Percentiles rank a stretch among this genome's conserved stretches.
Conservation (phyloP, 2,113 vertebrate genomes). For the Rhadina sibilatrix region DNA sequence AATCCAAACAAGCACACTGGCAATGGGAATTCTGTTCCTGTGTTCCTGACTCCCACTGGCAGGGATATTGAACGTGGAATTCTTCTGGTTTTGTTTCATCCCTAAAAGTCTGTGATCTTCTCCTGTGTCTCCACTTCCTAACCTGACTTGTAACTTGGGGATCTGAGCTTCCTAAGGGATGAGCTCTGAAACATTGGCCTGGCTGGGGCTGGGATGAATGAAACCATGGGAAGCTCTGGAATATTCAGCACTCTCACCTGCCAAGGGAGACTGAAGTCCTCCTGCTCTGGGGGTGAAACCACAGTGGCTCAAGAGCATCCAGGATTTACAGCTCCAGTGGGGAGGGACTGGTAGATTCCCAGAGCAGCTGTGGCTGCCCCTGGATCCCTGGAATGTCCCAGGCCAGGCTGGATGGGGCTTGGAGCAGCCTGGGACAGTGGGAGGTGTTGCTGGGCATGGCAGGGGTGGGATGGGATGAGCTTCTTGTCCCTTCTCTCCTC, state of each 20-base stretch:
- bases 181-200: not conserved
- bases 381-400: not conserved
- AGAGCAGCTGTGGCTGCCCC: not conserved
- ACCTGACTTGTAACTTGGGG: not conserved
- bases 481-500: not conserved
- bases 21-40: not conserved
- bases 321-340: not conserved
- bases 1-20: not conserved
- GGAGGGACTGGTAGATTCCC: not conserved
- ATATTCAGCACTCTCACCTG: not conserved
- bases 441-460: not conserved
- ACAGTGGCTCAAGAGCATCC: not conserved
- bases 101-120: not conserved
- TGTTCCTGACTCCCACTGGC: rapidly evolving
- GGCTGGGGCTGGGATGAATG: not conserved
- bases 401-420: not conserved
- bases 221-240: not conserved
- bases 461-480: not conserved
- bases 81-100: not conserved
- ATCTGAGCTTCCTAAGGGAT: not conserved
- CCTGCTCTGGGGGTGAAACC: not conserved
- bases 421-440: not conserved
- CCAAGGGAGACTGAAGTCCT: not conserved
- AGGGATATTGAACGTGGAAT: rapidly evolving
- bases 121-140: not conserved